phyloP scores from a whole-genome alignment of 1,140 invertebrate species.

The Chlorops oryzae region DNA sequence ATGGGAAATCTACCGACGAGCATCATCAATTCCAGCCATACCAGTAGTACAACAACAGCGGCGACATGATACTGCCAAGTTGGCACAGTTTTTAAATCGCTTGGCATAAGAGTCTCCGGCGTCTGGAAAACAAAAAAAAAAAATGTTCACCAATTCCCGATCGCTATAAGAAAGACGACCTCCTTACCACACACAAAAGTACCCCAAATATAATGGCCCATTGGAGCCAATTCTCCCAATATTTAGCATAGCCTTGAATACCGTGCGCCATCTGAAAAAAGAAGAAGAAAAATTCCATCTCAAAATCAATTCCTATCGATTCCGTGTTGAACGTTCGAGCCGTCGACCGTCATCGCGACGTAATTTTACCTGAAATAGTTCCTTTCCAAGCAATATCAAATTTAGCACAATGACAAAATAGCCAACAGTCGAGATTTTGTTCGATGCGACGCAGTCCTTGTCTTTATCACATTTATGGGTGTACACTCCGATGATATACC shows the following conservation, averaged over 20 bases:
- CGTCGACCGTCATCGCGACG: too few relatives aligned
- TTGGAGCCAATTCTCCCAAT: constrained; percentile 81
- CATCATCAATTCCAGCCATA: constrained; percentile 77
- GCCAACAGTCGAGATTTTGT: constrained; percentile 52
- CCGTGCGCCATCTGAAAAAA: constrained; percentile 57
- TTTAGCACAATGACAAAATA: constrained; percentile 59
- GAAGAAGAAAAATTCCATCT: too few relatives aligned
- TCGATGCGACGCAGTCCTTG: constrained; percentile 47
- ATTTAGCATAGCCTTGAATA: constrained; percentile 61
- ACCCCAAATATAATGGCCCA: constrained; percentile 67
- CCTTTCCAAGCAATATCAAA: constrained; percentile 58
- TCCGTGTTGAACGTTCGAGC: too few relatives aligned
- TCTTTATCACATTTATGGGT: constrained; percentile 43
- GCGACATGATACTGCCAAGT: constrained; percentile 74
- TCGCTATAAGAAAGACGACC: neutral
- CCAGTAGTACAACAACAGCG: constrained; percentile 67
- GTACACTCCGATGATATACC: constrained; percentile 59
- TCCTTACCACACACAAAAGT: constrained; percentile 55
- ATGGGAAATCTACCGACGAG: constrained; percentile 77
- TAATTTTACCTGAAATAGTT: constrained; percentile 62
- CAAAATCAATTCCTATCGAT: too few relatives aligned
- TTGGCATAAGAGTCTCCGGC: constrained; percentile 28
- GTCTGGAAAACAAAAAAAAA: constrained; percentile 20
- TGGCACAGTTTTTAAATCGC: constrained; percentile 34
- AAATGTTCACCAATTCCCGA: neutral